Evolutionary conservation across 2,797 vertebrate genomes (phyloP).

Genomic region (Schizopygopsis malacanthus): DNA sequence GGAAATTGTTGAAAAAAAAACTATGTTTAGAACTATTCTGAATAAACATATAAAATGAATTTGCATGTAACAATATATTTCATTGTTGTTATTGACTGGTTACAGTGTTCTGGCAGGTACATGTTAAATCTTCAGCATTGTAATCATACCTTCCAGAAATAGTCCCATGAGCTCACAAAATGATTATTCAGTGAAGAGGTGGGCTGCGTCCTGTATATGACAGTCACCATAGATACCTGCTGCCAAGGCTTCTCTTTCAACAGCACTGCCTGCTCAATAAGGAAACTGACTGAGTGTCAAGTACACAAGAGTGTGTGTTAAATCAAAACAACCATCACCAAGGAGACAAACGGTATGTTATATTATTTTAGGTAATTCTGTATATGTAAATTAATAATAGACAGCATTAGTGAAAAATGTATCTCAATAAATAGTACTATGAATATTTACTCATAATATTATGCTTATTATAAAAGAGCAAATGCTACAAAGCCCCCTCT

Average conservation of each 20-base stretch:
- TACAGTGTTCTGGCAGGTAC: conserved; percentile 9
- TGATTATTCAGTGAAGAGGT: conserved; percentile 62
- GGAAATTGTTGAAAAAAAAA: not conserved
- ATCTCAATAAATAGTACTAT: not conserved
- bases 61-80: not conserved
- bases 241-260: conserved; percentile 62
- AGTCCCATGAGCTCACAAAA: conserved; percentile 63
- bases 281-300: conserved; percentile 41
- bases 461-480: not conserved
- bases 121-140: conserved; percentile 13
- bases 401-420: not conserved
- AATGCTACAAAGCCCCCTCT: not conserved
- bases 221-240: conserved; percentile 72
- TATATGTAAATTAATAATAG: not conserved
- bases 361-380: not conserved
- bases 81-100: conserved; percentile 4
- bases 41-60: not conserved
- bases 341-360: conserved; percentile 18
- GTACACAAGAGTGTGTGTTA: not conserved
- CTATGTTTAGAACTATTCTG: not conserved
- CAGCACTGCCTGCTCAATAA: conserved; percentile 55
- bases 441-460: not conserved
- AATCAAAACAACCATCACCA: conserved; percentile 21
- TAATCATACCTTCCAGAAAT: conserved; percentile 25
- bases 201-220: conserved; percentile 65